Base-by-base conservation (phyloP, 2,797 vertebrate genomes). In the Gobionotothen gibberifrons region DNA sequence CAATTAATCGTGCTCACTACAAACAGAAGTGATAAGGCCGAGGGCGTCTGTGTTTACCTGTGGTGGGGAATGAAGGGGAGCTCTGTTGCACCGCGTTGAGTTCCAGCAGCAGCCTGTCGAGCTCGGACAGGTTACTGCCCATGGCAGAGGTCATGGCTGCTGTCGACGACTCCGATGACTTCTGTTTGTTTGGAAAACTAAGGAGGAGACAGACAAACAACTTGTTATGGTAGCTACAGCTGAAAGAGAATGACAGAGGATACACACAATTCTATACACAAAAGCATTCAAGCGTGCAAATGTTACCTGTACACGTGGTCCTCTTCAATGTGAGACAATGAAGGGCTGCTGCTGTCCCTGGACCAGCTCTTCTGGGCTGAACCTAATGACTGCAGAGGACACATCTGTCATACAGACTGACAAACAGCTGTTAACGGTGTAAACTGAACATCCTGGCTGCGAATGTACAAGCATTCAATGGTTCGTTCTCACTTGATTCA, bases 171-270 rank as follows among this genome's bases (percentile, higher is more conserved):
- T 98, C 97, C 0, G 92, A 92, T 3, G 96, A 95, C 90, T 98
- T 99, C 92, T 96, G 97, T 90, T 99, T 99, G 89, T 99, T 98
- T 13, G 98, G 98, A 78, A 99, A 99, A 93, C 98, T 99, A 86
- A 56, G 3, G 13, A 78, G 22, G 58, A 72, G 57, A 67, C 60
- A 72, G 57, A 67, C 62, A 56, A 22, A 72, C n/a, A 32, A 39
- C 11, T 19, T 55, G 19, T 11, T n/a, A 56, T 9, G 19, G 47
- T 1, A 40, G 26, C 19, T 54, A 17, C 21, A 46, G 12, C 32
- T 47, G 3, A 13, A 26, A 29, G 3, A 69, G 67, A 71, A 44
- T 21, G 48, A 36, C 9, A 61, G 26, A 39, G 14, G 19, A 40
- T 0, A 0, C 13, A 3, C 2, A 61, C 1, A 36, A 19, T 1